phyloP scores from a whole-genome alignment of 2,113 vertebrate genomes.

The Taxidea taxus region DNA sequence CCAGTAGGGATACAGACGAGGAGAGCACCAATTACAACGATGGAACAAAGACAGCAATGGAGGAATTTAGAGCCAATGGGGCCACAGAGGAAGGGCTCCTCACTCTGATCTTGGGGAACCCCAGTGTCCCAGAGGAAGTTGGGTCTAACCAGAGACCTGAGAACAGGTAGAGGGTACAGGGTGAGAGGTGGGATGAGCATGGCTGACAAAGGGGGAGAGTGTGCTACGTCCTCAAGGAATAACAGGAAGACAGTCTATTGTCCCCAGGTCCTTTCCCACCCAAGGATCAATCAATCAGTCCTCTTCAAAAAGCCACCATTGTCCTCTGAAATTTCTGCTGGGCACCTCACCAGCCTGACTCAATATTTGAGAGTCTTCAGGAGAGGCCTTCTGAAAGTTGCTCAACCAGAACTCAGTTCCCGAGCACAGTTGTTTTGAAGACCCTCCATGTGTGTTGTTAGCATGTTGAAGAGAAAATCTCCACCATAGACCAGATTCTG shows the following conservation, averaged over 20 bases:
- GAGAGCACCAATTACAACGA: background rate
- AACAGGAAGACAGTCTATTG: background rate
- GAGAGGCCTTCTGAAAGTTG: background rate
- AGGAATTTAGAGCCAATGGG: background rate
- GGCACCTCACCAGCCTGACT: background rate
- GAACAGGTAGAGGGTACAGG: background rate
- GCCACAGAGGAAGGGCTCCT: background rate
- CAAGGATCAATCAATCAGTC: background rate
- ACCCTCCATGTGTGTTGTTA: background rate
- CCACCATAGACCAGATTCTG: background rate
- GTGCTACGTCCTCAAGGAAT: background rate
- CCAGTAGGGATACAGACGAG: background rate
- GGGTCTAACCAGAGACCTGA: background rate
- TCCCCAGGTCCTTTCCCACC: background rate
- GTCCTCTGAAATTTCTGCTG: background rate
- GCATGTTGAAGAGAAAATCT: background rate
- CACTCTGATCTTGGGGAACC: background rate
- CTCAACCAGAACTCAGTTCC: background rate
- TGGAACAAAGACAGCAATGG: background rate
- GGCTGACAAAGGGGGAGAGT: no score
- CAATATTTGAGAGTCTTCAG: background rate
- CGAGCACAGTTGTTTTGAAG: background rate
- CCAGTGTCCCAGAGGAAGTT: background rate
- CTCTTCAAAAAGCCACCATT: background rate
- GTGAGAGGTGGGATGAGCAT: background rate